Evolutionary conservation across 2,888 invertebrate genomes (phyloP).

Genomic region (Agrotis ipsilon): DNA sequence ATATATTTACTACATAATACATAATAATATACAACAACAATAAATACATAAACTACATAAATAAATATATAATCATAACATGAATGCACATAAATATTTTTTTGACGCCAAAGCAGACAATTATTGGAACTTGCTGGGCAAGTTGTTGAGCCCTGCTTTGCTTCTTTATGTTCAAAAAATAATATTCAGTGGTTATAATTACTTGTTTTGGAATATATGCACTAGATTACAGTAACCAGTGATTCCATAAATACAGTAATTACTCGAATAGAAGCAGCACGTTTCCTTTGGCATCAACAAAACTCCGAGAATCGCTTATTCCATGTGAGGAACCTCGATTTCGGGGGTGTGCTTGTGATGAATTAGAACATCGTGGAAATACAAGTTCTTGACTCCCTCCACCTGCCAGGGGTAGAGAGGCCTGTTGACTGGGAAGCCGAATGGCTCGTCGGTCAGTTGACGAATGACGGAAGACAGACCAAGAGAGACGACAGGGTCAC

Average conservation of each 20-base stretch:
- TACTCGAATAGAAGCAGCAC: not conserved
- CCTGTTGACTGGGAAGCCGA: slow-evolving; percentile 91
- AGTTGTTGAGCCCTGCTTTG: not conserved
- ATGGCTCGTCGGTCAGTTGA: slow-evolving; percentile 85
- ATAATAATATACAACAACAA: slow-evolving; percentile 29
- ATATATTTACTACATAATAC: slow-evolving; percentile 31
- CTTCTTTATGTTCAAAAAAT: not conserved
- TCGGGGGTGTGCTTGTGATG: slow-evolving; percentile 88
- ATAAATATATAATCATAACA: slow-evolving; percentile 36
- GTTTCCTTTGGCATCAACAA: slow-evolving; percentile 23
- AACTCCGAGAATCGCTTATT: slow-evolving; percentile 48
- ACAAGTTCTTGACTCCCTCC: slow-evolving; percentile 84
- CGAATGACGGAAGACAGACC: slow-evolving; percentile 87
- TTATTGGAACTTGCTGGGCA: not conserved
- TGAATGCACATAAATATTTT: slow-evolving; percentile 6
- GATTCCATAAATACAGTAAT: not conserved
- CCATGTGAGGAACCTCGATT: slow-evolving; percentile 73
- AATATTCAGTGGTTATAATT: not conserved
- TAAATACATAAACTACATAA: slow-evolving; percentile 42
- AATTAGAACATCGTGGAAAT: slow-evolving; percentile 88
- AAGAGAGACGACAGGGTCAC: slow-evolving; percentile 88
- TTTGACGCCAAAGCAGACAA: slow-evolving; percentile 17
- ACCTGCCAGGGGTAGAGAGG: slow-evolving; percentile 83
- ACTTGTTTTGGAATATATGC: not conserved
- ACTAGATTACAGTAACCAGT: not conserved